Conservation (phyloP, 2,113 vertebrate genomes). For the Tetraodon nigroviridis region DNA sequence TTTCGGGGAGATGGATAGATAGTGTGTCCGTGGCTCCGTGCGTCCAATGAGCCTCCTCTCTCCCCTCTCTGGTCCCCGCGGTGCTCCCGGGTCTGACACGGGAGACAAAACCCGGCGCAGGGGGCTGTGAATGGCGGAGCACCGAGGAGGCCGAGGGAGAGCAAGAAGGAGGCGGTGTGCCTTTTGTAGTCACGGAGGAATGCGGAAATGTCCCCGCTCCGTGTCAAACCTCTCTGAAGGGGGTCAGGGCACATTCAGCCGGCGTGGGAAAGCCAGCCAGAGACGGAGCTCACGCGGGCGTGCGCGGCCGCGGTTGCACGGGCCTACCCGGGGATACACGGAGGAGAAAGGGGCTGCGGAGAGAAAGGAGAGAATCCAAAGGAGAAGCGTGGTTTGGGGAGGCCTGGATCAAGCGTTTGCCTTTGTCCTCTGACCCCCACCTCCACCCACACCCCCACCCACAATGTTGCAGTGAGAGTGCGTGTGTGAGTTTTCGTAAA, state of each 20-base stretch:
- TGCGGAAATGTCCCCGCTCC: slow-evolving; percentile 98
- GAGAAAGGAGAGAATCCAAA: slow-evolving; percentile 48
- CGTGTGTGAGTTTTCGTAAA: slow-evolving; percentile 45
- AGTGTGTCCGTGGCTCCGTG: slow-evolving; percentile 53
- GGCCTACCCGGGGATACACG: slow-evolving; percentile 52
- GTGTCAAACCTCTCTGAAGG: slow-evolving; percentile 98
- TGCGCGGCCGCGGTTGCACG: slow-evolving; percentile 59
- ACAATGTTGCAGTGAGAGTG: slow-evolving; percentile 43
- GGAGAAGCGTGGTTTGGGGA: slow-evolving; percentile 55
- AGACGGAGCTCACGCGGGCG: slow-evolving; percentile 70
- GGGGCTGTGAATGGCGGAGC: slow-evolving; percentile 82
- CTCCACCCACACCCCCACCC: slow-evolving; percentile 6
- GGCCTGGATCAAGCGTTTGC: slow-evolving; percentile 62
- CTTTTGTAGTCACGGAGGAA: slow-evolving; percentile 98
- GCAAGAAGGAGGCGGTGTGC: slow-evolving; percentile 86
- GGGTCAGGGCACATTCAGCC: slow-evolving; percentile 98
- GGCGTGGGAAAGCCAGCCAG: slow-evolving; percentile 90
- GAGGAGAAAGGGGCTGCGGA: slow-evolving; percentile 18
- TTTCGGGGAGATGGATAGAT: slow-evolving; percentile 59
- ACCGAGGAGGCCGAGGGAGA: slow-evolving; percentile 85
- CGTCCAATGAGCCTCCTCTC: slow-evolving; percentile 58
- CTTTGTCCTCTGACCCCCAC: slow-evolving; percentile 63
- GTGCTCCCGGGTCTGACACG: slow-evolving; percentile 75
- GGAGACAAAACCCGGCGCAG: slow-evolving; percentile 78
- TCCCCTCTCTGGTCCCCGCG: slow-evolving; percentile 55